Evolutionary conservation across 2,888 invertebrate genomes (phyloP), one percentile per base, ranked within the genome.

Genomic region (Ectemnius continuus): DNA sequence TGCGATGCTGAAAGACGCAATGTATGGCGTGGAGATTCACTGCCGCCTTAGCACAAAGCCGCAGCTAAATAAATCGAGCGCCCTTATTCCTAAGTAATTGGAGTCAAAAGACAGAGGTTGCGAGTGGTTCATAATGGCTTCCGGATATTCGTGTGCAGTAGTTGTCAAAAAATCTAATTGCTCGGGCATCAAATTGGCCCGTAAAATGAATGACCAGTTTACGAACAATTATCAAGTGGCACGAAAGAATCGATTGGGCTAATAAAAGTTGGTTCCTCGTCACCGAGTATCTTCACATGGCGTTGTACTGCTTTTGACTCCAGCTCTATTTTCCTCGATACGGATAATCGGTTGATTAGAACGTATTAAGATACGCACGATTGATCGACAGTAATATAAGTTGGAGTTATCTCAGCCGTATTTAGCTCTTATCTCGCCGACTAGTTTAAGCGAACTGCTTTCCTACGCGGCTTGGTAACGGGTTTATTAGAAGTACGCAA

Each of bases 401-500:
- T 56, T 72, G 69, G 58, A 67, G 70, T 48, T 65, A 76, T 28
- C 23, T 20, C 47, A 67, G 20, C 20, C 11, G 47, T 47, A 48
- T 16, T n/a, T 48, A 60, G 8, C 46, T 45, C 26, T 52, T 52
- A 58, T 61, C 56, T 52, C 65, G 61, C 57, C 62, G 64, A 61
- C 58, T 61, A 46, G 48, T 56, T 68, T 59, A 63, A 70, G 71
- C 62, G 23, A 71, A 56, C 63, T 67, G 60, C 64, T 18, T 48
- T 28, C 56, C 59, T 52, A 48, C 59, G 66, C 47, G 23, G 56
- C 58, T 47, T 68, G 58, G 71, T 64, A 72, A 73, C 75, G 36
- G 74, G 47, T 70, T 69, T 73, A 75, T 73, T 80, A 78, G 76
- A 71, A 66, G 71, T 71, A 79, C 71, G 76, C 76, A 76, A 83